Percentiles rank a stretch among this genome's conserved stretches.
Evolutionary conservation across 2,113 vertebrate genomes (phyloP).

Genomic region (Syngnathus typhle): DNA sequence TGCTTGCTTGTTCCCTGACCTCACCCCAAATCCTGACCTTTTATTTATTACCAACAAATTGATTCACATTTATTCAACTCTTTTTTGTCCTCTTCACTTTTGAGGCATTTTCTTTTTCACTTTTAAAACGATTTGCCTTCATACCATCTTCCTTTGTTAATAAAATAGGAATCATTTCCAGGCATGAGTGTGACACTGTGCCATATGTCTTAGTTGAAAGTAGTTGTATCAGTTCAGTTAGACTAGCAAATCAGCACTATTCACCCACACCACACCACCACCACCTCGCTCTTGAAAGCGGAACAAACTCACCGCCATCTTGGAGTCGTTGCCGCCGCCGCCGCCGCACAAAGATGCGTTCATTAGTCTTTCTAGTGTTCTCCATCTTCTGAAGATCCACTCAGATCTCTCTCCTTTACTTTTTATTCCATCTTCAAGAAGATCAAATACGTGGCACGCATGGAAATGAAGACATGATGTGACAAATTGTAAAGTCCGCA

Average conservation of each 20-base stretch:
- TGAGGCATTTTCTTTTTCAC: no score
- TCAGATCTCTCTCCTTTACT: conserved; percentile 42
- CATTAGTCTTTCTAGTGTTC: conserved; percentile 28
- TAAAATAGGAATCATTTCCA: neutral
- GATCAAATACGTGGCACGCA: conserved; percentile 46
- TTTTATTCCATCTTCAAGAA: conserved; percentile 36
- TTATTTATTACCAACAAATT: neutral
- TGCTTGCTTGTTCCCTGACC: neutral
- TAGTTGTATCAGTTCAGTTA: neutral
- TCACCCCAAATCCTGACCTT: neutral
- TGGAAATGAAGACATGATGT: conserved; percentile 38
- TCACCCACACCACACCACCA: neutral
- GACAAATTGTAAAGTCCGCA: conserved; percentile 43
- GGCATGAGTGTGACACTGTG: neutral
- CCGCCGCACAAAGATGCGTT: conserved; percentile 22
- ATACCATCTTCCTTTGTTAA: neutral
- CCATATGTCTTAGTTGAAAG: neutral
- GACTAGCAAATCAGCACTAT: neutral
- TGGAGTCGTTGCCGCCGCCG: neutral
- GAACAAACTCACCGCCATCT: conserved; percentile 25
- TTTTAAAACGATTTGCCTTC: neutral
- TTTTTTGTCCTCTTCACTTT: no score
- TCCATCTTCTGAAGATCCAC: conserved; percentile 18
- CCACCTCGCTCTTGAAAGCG: neutral
- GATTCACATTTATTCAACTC: neutral